Percentiles rank a stretch among this genome's conserved stretches.
These are phyloP conservation scores for Gallinago jamesoni DNA, from an alignment of 2,113 vertebrate species.

Conservation along the genomic window DNA sequence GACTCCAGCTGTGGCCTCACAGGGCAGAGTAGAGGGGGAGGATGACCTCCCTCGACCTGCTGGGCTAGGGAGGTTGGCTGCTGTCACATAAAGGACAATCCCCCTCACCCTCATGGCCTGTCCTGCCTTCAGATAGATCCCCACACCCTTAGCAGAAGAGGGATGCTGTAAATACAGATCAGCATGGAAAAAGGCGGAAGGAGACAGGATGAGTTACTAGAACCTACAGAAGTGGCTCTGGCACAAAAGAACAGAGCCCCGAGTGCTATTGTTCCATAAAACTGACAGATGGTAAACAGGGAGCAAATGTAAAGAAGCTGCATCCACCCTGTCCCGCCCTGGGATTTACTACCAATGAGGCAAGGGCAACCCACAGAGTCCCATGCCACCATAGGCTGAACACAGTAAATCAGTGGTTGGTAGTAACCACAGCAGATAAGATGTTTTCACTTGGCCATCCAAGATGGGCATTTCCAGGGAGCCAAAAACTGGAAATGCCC, in stretches of 20 bases:
- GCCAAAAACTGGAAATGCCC: background rate
- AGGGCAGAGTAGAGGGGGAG: too few species aligned
- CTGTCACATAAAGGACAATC: background rate
- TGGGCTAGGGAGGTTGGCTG: background rate
- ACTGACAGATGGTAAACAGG: background rate
- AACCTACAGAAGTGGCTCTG: too few species aligned
- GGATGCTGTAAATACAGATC: background rate
- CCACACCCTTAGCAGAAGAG: background rate
- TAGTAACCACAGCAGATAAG: background rate
- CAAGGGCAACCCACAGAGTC: background rate
- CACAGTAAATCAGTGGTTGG: background rate
- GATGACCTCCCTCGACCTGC: too few species aligned
- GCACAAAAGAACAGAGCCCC: too few species aligned
- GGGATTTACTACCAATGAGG: background rate
- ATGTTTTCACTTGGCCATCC: background rate
- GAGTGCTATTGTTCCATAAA: background rate
- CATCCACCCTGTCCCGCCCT: background rate
- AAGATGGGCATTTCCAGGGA: background rate
- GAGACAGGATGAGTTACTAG: background rate
- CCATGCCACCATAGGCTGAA: rapidly evolving
- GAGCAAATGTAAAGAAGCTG: background rate
- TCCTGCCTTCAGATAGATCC: background rate
- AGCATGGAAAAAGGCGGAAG: background rate
- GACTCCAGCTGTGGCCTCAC: too few species aligned
- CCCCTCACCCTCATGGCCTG: background rate